These are phyloP conservation scores for Candoia aspera DNA, from an alignment of 2,113 vertebrate species.

Conservation along the genomic window DNA sequence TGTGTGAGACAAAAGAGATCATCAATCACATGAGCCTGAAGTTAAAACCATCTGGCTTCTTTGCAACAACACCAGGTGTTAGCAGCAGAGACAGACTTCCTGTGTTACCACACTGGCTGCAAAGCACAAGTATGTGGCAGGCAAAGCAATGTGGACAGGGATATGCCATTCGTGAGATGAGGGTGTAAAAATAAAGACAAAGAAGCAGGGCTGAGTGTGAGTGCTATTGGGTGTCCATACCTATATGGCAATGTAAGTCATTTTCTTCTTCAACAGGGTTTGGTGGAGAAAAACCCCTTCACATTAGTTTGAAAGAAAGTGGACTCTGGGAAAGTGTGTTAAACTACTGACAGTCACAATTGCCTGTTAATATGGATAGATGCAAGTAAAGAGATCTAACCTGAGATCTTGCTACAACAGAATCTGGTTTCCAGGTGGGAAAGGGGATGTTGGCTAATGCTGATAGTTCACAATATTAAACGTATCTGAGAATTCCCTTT, in stretches of 20 bases:
- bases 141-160: slow-evolving; percentile 35
- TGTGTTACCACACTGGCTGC: slow-evolving; percentile 63
- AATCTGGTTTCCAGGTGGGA: background rate
- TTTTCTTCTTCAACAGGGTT: background rate
- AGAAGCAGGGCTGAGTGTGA: slow-evolving; percentile 37
- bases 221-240: background rate
- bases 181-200: slow-evolving; percentile 21
- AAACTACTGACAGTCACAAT: background rate
- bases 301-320: background rate
- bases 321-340: background rate
- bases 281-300: background rate
- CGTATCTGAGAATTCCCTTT: too few relatives aligned
- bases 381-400: too few relatives aligned
- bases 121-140: slow-evolving; percentile 45
- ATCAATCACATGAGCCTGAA: slow-evolving; percentile 68
- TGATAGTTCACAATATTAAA: background rate
- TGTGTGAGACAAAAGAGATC: slow-evolving; percentile 58
- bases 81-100: slow-evolving; percentile 67
- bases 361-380: background rate
- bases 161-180: slow-evolving; percentile 14
- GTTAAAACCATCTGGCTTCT: slow-evolving; percentile 67
- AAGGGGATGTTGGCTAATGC: background rate
- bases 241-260: background rate
- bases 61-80: slow-evolving; percentile 71
- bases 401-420: background rate